Evolutionary conservation across 2,113 vertebrate genomes (phyloP).

Genomic region (Xiphias gladius): DNA sequence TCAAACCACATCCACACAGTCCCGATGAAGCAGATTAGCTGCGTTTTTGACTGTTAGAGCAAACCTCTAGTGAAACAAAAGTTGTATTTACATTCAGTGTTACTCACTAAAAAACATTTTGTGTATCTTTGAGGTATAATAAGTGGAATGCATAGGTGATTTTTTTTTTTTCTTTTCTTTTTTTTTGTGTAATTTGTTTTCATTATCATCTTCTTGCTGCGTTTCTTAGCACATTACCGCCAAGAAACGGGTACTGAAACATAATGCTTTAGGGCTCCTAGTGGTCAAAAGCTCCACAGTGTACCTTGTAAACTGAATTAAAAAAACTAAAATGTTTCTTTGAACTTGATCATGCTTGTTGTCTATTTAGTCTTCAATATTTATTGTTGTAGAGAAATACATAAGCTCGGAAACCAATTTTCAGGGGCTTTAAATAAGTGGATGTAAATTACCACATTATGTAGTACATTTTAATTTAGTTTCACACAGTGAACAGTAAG

Average conservation of each 20-base stretch:
- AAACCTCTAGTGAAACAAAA: background rate
- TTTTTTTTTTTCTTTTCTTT: too few relatives aligned
- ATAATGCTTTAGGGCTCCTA: background rate
- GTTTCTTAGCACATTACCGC: too few relatives aligned
- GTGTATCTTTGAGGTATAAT: too few relatives aligned
- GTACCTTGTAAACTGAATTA: background rate
- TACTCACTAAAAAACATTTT: background rate
- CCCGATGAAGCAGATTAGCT: background rate
- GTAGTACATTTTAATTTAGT: background rate
- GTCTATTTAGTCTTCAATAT: conserved; percentile 7
- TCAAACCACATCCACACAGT: background rate
- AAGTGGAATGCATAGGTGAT: too few relatives aligned
- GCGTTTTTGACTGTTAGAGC: too few relatives aligned
- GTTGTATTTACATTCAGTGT: background rate
- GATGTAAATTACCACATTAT: background rate
- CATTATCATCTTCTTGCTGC: too few relatives aligned
- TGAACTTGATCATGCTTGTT: background rate
- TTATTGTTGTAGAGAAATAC: background rate
- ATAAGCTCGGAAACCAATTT: background rate
- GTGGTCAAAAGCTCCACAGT: background rate
- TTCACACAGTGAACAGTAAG: background rate
- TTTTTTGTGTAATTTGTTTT: too few relatives aligned
- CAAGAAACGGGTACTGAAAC: background rate
- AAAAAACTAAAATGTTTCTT: background rate
- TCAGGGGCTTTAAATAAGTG: background rate